A percentile compares a stretch with the other conserved stretches of the same genome.
phyloP scores from a whole-genome alignment of 2,888 invertebrate genomes.

The Morpho deidamia region DNA sequence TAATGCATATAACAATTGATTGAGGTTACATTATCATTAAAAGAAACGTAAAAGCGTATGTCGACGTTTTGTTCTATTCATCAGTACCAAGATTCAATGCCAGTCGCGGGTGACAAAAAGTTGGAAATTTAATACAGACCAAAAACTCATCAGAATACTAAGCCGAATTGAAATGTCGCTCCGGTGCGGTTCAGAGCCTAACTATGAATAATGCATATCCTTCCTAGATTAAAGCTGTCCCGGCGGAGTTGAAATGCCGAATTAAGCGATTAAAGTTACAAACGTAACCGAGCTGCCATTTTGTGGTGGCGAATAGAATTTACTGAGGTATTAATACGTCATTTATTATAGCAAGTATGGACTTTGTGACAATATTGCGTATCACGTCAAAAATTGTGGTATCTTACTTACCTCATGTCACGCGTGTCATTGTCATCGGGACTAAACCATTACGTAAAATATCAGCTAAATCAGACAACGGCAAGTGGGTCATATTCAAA shows the following conservation, averaged over 20 bases:
- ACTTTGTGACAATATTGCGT: no score
- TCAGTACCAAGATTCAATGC: not conserved
- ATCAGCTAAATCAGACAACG: no score
- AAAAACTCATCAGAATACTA: not conserved
- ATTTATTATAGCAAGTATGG: slow-evolving; percentile 1
- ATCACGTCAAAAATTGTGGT: no score
- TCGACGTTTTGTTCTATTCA: not conserved
- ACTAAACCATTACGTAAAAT: no score
- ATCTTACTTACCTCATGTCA: no score
- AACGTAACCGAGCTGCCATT: slow-evolving; percentile 8
- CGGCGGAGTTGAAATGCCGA: slow-evolving; percentile 9
- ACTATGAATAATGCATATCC: slow-evolving; percentile 20
- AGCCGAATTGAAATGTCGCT: slow-evolving; percentile 1
- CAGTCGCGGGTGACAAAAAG: no score
- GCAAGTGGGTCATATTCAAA: no score
- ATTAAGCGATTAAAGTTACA: slow-evolving; percentile 19
- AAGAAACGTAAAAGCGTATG: no score
- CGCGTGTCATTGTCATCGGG: no score
- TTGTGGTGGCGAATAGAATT: not conserved
- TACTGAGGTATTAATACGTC: not conserved
- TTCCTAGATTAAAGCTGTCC: slow-evolving; percentile 15
- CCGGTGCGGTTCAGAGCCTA: not conserved
- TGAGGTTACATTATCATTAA: no score
- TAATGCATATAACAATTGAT: no score
- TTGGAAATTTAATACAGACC: not conserved